phyloP scores from a whole-genome alignment of 2,888 invertebrate species.

The Eupithecia centaureata region DNA sequence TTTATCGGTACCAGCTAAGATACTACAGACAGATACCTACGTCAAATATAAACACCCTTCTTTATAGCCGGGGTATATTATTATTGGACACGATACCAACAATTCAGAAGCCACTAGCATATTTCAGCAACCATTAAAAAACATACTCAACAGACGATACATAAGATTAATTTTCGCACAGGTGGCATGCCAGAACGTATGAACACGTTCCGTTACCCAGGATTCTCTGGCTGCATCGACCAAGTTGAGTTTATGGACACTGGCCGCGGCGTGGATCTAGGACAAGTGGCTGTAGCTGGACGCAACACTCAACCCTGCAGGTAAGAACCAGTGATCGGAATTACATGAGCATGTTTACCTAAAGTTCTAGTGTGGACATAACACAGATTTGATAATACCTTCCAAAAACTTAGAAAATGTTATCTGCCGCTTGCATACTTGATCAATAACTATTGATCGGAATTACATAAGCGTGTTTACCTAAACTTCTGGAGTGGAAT shows the following conservation, averaged over 20 bases:
- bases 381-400: too few species aligned
- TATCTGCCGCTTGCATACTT: too few species aligned
- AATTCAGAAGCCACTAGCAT: not conserved
- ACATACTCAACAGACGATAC: not conserved
- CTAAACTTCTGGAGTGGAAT: too few species aligned
- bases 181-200: conserved; percentile 92
- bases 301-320: conserved; percentile 92
- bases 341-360: too few species aligned
- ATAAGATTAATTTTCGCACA: conserved; percentile 63
- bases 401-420: too few species aligned
- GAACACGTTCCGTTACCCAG: conserved; percentile 87
- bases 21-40: not conserved
- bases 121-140: not conserved
- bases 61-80: too few species aligned
- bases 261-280: conserved; percentile 87
- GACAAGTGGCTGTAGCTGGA: conserved; percentile 88
- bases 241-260: conserved; percentile 90
- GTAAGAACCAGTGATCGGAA: too few species aligned
- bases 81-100: not conserved
- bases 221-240: conserved; percentile 93
- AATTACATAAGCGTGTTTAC: too few species aligned
- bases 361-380: too few species aligned
- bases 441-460: too few species aligned
- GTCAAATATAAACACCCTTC: too few species aligned
- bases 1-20: not conserved